phyloP scores from a whole-genome alignment of 1,140 invertebrate genomes.

The Bombus waltoni region DNA sequence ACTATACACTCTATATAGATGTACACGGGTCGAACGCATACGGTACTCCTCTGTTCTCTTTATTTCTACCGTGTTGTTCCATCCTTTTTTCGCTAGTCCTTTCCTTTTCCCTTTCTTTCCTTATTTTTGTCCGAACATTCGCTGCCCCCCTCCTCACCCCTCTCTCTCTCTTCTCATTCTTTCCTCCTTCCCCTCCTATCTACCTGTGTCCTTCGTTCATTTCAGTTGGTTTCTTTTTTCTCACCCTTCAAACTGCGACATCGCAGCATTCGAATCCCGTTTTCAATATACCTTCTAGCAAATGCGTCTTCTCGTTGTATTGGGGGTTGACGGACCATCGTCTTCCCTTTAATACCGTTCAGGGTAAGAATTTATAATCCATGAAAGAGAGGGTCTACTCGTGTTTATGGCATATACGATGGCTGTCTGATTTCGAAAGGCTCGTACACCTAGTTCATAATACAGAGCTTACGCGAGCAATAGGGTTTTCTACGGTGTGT shows the following conservation, averaged over 20 bases:
- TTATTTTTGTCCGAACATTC: slow-evolving; percentile 45
- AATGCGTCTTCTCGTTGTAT: slow-evolving; percentile 33
- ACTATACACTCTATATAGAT: slow-evolving; percentile 42
- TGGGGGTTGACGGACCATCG: slow-evolving; percentile 49
- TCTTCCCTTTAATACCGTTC: slow-evolving; percentile 51
- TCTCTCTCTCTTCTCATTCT: not conserved
- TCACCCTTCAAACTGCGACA: slow-evolving; percentile 32
- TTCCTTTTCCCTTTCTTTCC: slow-evolving; percentile 42
- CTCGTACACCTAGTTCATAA: slow-evolving; percentile 40
- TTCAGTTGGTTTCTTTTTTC: slow-evolving; percentile 45
- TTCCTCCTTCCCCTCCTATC: slow-evolving; percentile 3
- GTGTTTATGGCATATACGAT: slow-evolving; percentile 49
- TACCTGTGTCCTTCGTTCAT: slow-evolving; percentile 25
- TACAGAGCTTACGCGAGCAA: slow-evolving; percentile 24
- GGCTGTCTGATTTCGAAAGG: slow-evolving; percentile 37
- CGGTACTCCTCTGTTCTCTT: slow-evolving; percentile 54
- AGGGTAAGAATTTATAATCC: slow-evolving; percentile 37
- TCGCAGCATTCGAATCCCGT: slow-evolving; percentile 42
- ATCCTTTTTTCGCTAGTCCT: slow-evolving; percentile 40
- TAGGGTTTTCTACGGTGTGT: slow-evolving; percentile 56
- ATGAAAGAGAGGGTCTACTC: slow-evolving; percentile 22
- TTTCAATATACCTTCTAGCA: slow-evolving; percentile 42
- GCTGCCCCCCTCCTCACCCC: not conserved
- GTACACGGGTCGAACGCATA: slow-evolving; percentile 34
- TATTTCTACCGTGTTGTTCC: slow-evolving; percentile 51